phyloP scores from a whole-genome alignment of 1,140 invertebrate genomes.

The Patella vulgata region DNA sequence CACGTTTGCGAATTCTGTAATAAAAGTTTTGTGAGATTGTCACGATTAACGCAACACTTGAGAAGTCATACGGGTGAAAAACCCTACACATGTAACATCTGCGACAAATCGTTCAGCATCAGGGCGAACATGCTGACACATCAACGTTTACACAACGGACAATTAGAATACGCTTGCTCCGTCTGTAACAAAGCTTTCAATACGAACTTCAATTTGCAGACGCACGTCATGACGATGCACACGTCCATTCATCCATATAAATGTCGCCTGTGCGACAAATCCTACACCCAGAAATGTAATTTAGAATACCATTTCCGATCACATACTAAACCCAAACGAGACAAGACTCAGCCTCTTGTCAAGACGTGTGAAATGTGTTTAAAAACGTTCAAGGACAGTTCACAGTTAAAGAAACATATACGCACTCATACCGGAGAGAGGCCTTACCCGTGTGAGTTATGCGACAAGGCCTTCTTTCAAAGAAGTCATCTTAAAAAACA shows the following conservation, averaged over 20 bases:
- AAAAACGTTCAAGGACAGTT: no score
- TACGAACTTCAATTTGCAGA: no score
- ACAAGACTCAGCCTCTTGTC: no score
- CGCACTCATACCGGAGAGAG: conserved; percentile 97
- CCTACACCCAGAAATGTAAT: conserved; percentile 96
- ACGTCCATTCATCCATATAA: no score
- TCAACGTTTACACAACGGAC: conserved; percentile 90
- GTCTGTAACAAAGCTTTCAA: conserved; percentile 97
- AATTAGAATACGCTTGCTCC: conserved; percentile 94
- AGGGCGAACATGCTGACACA: conserved; percentile 89
- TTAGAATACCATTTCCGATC: no score
- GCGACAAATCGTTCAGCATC: conserved; percentile 33
- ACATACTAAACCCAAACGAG: no score
- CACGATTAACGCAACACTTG: conserved; percentile 21
- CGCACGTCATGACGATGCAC: no score
- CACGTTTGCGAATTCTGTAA: conserved; percentile 31
- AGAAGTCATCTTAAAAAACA: conserved; percentile 94
- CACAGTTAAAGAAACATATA: conserved; percentile 99
- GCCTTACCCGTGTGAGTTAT: conserved; percentile 95
- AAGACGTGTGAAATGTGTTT: no score
- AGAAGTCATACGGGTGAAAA: no score
- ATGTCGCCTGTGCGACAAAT: no score
- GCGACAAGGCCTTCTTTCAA: conserved; percentile 96
- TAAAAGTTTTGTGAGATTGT: conserved; percentile 24
- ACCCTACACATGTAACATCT: conserved; percentile 33